Evolutionary conservation across 2,797 vertebrate species (phyloP).

Genomic region (Phataginus tetradactyla): DNA sequence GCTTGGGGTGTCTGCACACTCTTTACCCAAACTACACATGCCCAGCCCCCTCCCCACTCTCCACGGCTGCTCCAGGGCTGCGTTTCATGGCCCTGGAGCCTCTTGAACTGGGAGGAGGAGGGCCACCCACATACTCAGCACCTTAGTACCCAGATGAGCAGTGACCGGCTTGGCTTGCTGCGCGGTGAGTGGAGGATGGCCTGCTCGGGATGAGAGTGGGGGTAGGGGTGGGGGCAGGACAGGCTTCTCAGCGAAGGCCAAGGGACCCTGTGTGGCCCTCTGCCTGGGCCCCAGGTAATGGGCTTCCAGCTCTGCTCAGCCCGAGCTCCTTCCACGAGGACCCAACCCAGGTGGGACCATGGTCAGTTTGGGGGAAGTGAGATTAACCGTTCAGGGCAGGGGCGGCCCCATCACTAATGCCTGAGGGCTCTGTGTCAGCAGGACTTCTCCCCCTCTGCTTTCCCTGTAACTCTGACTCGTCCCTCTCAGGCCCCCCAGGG

Average conservation of each 20-base stretch:
- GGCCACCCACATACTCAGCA: neutral
- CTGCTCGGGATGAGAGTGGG: neutral
- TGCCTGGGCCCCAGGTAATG: neutral
- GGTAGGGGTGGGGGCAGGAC: rapidly evolving
- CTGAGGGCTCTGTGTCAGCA: neutral
- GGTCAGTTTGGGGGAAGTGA: neutral
- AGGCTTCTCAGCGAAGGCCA: neutral
- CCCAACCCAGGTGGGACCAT: neutral
- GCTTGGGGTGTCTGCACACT: rapidly evolving
- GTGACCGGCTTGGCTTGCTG: neutral
- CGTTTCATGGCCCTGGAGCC: neutral
- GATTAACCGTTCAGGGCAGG: neutral
- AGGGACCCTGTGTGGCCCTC: neutral
- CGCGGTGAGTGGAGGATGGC: neutral
- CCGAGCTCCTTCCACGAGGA: neutral
- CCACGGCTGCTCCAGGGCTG: neutral
- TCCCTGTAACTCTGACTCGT: neutral
- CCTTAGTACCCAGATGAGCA: neutral
- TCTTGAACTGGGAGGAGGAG: neutral
- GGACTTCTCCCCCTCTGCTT: neutral
- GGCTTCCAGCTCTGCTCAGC: neutral
- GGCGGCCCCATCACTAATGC: neutral
- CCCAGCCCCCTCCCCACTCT: neutral
- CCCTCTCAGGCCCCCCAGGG: neutral
- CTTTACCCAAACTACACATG: too few relatives aligned